A percentile compares a stretch with the other conserved stretches of the same genome.
Evolutionary conservation across 2,113 vertebrate species (phyloP).

Genomic region (Pantherophis guttatus): DNA sequence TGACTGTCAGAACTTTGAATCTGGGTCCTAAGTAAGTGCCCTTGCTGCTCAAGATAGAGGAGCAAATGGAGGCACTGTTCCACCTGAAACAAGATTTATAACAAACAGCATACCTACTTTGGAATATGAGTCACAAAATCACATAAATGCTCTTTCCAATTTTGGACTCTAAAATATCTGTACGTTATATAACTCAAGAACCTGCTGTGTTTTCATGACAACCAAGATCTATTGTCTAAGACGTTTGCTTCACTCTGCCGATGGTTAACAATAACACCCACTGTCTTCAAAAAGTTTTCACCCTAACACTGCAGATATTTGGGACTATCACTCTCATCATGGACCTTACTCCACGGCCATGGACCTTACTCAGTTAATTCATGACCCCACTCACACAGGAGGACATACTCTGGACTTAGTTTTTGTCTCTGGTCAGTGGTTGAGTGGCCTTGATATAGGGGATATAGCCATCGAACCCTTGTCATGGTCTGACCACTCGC

Average conservation of each 20-base stretch:
- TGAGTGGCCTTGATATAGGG: too few relatives aligned
- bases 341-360: too few relatives aligned
- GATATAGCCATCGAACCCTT: too few relatives aligned
- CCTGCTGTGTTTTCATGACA: background rate
- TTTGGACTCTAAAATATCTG: background rate
- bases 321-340: background rate
- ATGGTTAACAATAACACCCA: background rate
- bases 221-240: background rate
- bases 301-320: background rate
- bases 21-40: background rate
- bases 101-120: background rate
- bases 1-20: background rate
- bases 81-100: background rate
- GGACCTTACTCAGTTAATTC: too few relatives aligned
- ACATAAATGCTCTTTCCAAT: background rate
- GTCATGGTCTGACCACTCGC: too few relatives aligned
- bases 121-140: background rate
- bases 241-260: background rate
- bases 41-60: background rate
- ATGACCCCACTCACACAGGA: too few relatives aligned
- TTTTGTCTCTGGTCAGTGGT: too few relatives aligned
- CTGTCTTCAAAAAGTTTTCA: background rate
- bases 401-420: too few relatives aligned
- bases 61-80: background rate
- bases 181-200: background rate